These are phyloP conservation scores for Trachelus troglodyta DNA, from an alignment of 2,888 invertebrate species.

Conservation along the genomic window DNA sequence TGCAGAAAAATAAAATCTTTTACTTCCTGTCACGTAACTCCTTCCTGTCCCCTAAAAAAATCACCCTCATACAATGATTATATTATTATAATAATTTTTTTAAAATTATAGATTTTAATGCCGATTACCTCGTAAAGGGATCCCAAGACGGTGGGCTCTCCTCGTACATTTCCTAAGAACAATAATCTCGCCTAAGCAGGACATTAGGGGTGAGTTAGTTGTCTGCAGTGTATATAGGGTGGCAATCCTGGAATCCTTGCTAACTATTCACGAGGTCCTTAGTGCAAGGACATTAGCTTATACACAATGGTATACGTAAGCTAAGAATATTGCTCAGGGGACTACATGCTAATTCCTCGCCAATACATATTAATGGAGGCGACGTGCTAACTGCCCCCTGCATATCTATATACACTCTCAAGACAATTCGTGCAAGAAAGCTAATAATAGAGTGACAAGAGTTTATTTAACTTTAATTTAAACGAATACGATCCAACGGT, in stretches of 20 bases:
- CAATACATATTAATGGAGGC: slow-evolving; percentile 38
- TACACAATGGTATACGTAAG: slow-evolving; percentile 1
- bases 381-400: slow-evolving; percentile 30
- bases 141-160: too few species aligned
- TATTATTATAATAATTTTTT: too few species aligned
- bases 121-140: too few species aligned
- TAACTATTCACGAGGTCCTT: slow-evolving; percentile 41
- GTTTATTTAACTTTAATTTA: too few species aligned
- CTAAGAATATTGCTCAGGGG: slow-evolving; percentile 46
- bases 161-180: slow-evolving; percentile 29
- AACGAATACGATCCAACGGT: too few species aligned
- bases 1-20: too few species aligned
- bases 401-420: slow-evolving; percentile 4
- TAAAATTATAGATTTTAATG: too few species aligned
- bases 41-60: too few species aligned
- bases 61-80: too few species aligned
- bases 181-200: slow-evolving; percentile 52
- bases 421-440: too few species aligned
- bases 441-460: too few species aligned
- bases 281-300: slow-evolving; percentile 26
- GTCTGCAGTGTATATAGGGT: slow-evolving; percentile 39
- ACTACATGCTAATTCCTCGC: slow-evolving; percentile 36
- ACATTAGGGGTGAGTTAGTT: slow-evolving; percentile 54
- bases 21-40: too few species aligned
- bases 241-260: slow-evolving; percentile 32